Evolutionary conservation across 2,888 invertebrate species (phyloP), one percentile per base, ranked within the genome.

Genomic region (Sminthurides aquaticus): DNA sequence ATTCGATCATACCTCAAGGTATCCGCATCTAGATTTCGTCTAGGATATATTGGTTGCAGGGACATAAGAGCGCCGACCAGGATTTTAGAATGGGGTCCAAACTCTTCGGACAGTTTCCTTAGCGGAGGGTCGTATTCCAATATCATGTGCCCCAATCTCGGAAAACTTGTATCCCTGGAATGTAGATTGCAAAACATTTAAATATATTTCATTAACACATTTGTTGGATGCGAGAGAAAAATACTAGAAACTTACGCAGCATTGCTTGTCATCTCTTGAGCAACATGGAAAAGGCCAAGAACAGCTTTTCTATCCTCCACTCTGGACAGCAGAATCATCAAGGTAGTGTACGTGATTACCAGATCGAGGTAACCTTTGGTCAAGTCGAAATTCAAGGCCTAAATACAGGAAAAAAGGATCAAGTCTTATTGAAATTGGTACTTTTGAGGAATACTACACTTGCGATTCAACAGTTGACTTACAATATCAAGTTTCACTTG

Each of bases 241-340:
- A 65, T 55, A 15, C n/a, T n/a, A n/a, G n/a, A n/a, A n/a, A n/a
- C 67, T 64, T 67, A 78, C 79, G 79, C 87, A 76, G 90, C 89
- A 74, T 87, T 90, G 77, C 55, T 87, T 27, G 92, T 89, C 85
- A 97, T 87, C 81, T 99, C 99, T 81, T 95, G 91, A 2, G 98
- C 99, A 54, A 93, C 94, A 82, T 98, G 99, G 78, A 95, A 99
- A 22, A 99, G 83, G 0, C 98, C 97, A 55, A 99, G 80, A 0
- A 98, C 97, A 0, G 95, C 92, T 81, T 98, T 98, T 15, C 99
- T 84, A 78, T 99, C 99, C 79, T 99, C 99, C 0, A 99, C 97
- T 75, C 95, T 84, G 0, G 98, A 97, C n/a, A 99, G 81, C 18
- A 99, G 82, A 68, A 99, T 91, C 97, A 99, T 98, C 43, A 99